Evolutionary conservation across 2,888 invertebrate species (phyloP), one percentile per base, ranked within the genome.

Genomic region (Lobophora halterata): DNA sequence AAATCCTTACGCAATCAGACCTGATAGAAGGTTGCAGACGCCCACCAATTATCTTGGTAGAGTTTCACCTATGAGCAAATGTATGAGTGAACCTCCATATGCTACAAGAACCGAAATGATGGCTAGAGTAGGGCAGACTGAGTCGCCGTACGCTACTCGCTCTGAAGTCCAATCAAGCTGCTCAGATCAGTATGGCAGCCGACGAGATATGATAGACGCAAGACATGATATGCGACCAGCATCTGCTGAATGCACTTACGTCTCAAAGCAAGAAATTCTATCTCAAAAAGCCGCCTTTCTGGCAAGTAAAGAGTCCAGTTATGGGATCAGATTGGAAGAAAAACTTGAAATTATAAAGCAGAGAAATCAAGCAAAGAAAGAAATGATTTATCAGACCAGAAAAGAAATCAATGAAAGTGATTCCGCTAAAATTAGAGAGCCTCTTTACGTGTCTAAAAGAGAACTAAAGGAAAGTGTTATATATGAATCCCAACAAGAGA

Each of bases 331-430:
- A 34, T 56, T 86, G 24, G 88, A 88, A 58, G 88, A 88, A 37
- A 88, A 88, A 52, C 61, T 88, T 18, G 88, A 88, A 68, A 83
- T 88, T 25, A 88, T 88, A 42, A 87, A 86, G 56, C 86, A 88
- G 59, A 77, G 88, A 46, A 88, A 88, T 49, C 87, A 88, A 60
- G 88, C 88, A 1, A 88, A 88, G 47, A 88, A 88, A 45, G 88
- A 88, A 48, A 75, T 86, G 71, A 88, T 88, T 44, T 88, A 88
- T 60, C 88, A 88, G 59, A 80, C 86, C 7, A 75, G 87, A 49
- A 80, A 85, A 49, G 88, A 88, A 57, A 80, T 79, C 1, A 86
- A 82, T 50, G 87, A 87, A 57, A 75, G 82, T 47, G 87, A 86
- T 53, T 58, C 83, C 1, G 61, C 65, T 27, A 87, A 87, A 67